A percentile compares a stretch with the other conserved stretches of the same genome.
Conservation (phyloP, 2,888 invertebrate species). For the Lottia scabra region DNA sequence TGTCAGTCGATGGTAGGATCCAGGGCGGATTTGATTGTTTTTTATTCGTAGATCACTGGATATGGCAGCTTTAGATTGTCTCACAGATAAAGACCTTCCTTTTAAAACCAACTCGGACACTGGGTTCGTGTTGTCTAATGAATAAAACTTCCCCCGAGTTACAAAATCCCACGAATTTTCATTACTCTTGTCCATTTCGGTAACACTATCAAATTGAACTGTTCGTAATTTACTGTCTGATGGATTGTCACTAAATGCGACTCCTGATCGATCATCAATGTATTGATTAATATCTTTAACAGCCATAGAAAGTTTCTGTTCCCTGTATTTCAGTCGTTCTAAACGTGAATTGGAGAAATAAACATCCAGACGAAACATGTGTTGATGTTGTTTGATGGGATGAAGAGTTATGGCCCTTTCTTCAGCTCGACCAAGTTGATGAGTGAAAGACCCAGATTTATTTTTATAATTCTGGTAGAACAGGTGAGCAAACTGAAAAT, state of each 20-base stretch:
- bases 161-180: too few species aligned
- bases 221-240: too few species aligned
- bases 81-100: background rate
- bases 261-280: too few species aligned
- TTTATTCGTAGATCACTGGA: background rate
- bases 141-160: too few species aligned
- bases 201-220: too few species aligned
- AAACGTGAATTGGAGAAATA: conserved; percentile 73
- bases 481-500: conserved; percentile 93
- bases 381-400: conserved; percentile 87
- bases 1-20: background rate
- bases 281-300: too few species aligned
- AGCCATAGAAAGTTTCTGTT: background rate
- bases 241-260: too few species aligned
- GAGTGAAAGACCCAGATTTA: conserved; percentile 81
- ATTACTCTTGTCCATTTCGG: too few species aligned
- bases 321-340: background rate
- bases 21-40: background rate
- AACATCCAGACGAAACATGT: conserved; percentile 88
- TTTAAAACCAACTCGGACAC: background rate
- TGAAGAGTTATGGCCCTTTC: conserved; percentile 95
- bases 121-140: too few species aligned
- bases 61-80: background rate
- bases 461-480: conserved; percentile 95
- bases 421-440: conserved; percentile 86